phyloP scores from a whole-genome alignment of 2,888 invertebrate species.

The Enchytraeus crypticus region DNA sequence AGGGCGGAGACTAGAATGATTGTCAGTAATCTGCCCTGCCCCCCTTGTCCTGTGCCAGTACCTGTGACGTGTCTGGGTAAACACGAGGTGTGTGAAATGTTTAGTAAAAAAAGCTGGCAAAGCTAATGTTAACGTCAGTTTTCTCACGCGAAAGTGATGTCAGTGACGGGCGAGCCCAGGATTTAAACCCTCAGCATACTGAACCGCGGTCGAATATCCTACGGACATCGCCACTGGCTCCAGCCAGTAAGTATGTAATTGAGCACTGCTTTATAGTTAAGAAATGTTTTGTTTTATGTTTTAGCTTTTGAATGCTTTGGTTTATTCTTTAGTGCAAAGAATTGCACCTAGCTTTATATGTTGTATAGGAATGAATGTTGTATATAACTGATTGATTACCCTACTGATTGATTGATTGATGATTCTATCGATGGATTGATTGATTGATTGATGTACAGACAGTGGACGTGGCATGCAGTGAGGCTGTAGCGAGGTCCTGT shows the following conservation, averaged over 20 bases:
- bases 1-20: slow-evolving; percentile 34
- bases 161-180: too few relatives aligned
- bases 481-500: slow-evolving; percentile 57
- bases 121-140: too few relatives aligned
- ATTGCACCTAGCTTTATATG: neutral
- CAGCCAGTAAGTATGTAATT: too few relatives aligned
- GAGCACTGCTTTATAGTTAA: neutral
- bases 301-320: neutral
- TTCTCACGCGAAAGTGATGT: too few relatives aligned
- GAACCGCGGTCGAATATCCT: too few relatives aligned
- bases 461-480: slow-evolving; percentile 43
- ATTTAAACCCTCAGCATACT: too few relatives aligned
- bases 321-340: neutral
- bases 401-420: too few relatives aligned
- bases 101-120: too few relatives aligned
- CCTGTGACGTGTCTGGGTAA: slow-evolving; percentile 48
- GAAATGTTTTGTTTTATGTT: neutral
- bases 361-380: too few relatives aligned
- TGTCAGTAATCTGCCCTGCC: slow-evolving; percentile 48
- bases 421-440: too few relatives aligned
- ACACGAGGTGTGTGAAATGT: slow-evolving; percentile 49
- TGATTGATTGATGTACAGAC: slow-evolving; percentile 36
- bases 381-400: too few relatives aligned
- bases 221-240: too few relatives aligned
- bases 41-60: slow-evolving; percentile 57